phyloP scores from a whole-genome alignment of 2,797 vertebrate genomes.

The Brotula barbata region DNA sequence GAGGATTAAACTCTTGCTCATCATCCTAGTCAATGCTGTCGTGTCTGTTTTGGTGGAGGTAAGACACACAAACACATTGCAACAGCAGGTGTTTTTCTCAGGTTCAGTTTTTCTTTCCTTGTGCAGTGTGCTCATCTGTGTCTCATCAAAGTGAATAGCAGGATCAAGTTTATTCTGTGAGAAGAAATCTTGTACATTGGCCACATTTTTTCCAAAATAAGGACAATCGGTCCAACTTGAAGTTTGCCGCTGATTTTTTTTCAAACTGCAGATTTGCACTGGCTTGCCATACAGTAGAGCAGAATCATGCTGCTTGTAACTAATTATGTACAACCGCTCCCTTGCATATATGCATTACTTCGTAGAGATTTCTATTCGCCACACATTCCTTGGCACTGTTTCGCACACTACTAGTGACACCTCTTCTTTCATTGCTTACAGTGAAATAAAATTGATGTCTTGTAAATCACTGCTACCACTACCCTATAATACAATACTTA shows the following conservation, averaged over 20 bases:
- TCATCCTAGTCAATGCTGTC: slow-evolving; percentile 84
- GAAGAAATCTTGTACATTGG: slow-evolving; percentile 12
- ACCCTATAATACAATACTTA: too few species aligned
- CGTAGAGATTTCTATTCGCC: slow-evolving; percentile 33
- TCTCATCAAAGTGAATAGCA: slow-evolving; percentile 45
- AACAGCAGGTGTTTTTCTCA: slow-evolving; percentile 41
- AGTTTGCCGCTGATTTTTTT: background rate
- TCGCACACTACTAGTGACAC: slow-evolving; percentile 19
- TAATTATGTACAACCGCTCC: slow-evolving; percentile 44
- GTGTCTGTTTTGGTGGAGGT: slow-evolving; percentile 89
- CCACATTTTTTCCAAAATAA: slow-evolving; percentile 15
- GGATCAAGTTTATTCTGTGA: slow-evolving; percentile 26
- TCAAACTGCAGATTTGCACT: slow-evolving; percentile 18
- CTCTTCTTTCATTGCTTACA: slow-evolving; percentile 22
- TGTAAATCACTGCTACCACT: too few species aligned
- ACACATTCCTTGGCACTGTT: slow-evolving; percentile 26
- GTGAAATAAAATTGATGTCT: too few species aligned
- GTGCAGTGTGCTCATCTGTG: slow-evolving; percentile 71
- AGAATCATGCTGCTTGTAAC: slow-evolving; percentile 21
- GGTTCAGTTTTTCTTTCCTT: slow-evolving; percentile 54
- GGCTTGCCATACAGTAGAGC: slow-evolving; percentile 31
- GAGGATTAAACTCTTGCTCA: slow-evolving; percentile 83
- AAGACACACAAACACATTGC: slow-evolving; percentile 64
- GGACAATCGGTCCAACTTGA: slow-evolving; percentile 1
- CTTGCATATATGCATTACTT: slow-evolving; percentile 36